Base-by-base conservation (phyloP, 2,888 invertebrate genomes). In the Trissolcus japonicus region DNA sequence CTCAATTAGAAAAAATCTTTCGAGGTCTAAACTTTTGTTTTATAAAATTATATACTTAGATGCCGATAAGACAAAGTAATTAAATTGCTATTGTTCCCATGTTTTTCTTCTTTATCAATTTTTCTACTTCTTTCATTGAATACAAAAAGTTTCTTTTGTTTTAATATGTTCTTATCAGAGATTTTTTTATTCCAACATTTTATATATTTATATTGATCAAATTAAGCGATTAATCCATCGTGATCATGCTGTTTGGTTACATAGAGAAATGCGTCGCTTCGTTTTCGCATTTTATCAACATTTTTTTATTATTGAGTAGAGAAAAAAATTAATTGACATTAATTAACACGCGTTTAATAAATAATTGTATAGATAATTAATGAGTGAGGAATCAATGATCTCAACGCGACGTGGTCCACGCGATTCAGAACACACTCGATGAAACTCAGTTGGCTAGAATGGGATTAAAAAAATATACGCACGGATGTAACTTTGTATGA, bases 381-480 rank as follows among this genome's bases (percentile, higher is more conserved):
- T 60, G 16, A 41, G 4, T 13, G 60, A 40, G 46, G 48, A 29
- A 13, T 35, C 9, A 62, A 62, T 48, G 57, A 51, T 25, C 21
- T 46, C 55, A 60, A 67, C 67, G 51, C 61, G 67, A n/a, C 56
- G 62, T 57, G 35, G 54, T 60, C 56, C 61, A 41, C 56, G 61
- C 57, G 66, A 71, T 35, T 43, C 41, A 50, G 74, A 63, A 59
- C 71, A 63, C 21, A 25, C 43, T 67, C 66, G 63, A 75, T 79
- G 75, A 79, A 79, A 77, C 68, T 56, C 75, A 66, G 79, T 80
- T 81, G 79, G 79, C 78, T 81, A 80, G 82, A 81, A 82, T 81
- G 79, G 82, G 81, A 82, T 82, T 82, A 82, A 83, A 83, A 83
- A 83, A 84, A 83, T 83, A 84, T 81, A 82, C 78, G 79, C 80